Evolutionary conservation across 2,888 invertebrate genomes (phyloP).

Genomic region (Melikaiella ostensackeni): DNA sequence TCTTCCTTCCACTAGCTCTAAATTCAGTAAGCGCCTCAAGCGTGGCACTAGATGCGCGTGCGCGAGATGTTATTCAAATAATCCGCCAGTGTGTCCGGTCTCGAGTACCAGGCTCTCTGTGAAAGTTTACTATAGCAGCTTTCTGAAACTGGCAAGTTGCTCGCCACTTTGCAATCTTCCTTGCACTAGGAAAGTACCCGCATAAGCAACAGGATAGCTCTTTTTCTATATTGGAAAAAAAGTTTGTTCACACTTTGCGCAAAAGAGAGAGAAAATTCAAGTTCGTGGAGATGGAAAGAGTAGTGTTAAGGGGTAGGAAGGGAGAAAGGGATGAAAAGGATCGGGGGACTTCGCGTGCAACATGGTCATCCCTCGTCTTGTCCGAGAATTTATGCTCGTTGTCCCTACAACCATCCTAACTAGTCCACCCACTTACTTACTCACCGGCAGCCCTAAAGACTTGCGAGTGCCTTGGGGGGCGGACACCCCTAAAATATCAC

Average conservation of each 20-base stretch:
- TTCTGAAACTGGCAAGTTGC: no score
- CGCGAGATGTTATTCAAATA: no score
- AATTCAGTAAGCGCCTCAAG: no score
- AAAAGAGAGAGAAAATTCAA: constrained; percentile 12
- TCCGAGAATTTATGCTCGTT: constrained; percentile 75
- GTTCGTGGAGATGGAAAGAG: constrained; percentile 8
- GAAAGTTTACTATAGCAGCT: no score
- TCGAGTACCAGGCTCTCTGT: no score
- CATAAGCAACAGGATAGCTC: background rate
- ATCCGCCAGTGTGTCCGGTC: no score
- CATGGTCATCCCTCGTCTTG: constrained; percentile 74
- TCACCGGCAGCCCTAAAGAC: constrained; percentile 60
- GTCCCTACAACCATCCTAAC: constrained; percentile 74
- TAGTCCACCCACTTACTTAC: constrained; percentile 76
- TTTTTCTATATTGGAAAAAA: background rate
- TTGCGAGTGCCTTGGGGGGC: constrained; percentile 53
- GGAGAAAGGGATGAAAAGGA: constrained; percentile 52
- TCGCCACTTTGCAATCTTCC: no score
- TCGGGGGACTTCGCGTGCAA: constrained; percentile 69
- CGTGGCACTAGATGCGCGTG: no score
- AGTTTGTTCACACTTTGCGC: constrained; percentile 8
- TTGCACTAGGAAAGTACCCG: no score
- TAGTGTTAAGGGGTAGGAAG: constrained; percentile 52
- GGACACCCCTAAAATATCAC: constrained; percentile 74
- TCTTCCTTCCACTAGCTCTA: no score